Conservation (phyloP, 2,113 vertebrate species). For the Anarrhichthys ocellatus region DNA sequence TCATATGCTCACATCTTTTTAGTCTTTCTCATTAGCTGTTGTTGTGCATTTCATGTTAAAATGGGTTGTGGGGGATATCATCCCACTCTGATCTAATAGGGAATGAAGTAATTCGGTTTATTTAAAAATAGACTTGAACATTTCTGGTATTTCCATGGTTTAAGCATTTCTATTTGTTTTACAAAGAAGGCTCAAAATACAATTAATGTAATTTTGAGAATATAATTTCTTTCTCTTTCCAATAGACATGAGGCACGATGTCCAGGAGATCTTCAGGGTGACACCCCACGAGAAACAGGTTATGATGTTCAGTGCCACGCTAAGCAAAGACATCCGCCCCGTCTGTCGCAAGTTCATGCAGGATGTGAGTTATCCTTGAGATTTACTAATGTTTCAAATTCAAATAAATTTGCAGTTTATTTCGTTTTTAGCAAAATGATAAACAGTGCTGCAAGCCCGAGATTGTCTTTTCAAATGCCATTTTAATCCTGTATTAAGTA, state of each 20-base stretch:
- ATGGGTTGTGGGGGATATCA: neutral
- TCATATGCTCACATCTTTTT: neutral
- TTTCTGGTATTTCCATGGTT: neutral
- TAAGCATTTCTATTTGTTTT: neutral
- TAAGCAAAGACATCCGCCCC: conserved; percentile 91
- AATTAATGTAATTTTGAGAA: neutral
- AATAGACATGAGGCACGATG: conserved; percentile 90
- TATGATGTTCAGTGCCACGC: conserved; percentile 94
- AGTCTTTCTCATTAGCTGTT: neutral
- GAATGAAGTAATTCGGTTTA: neutral
- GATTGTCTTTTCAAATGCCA: too few species aligned
- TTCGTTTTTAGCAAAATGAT: too few species aligned
- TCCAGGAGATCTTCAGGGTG: conserved; percentile 91
- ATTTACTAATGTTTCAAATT: neutral
- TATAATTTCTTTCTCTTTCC: neutral
- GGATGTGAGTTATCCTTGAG: conserved; percentile 84
- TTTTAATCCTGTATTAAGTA: neutral
- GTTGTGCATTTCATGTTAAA: neutral
- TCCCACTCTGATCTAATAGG: neutral
- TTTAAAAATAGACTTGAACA: neutral
- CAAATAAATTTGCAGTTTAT: too few species aligned
- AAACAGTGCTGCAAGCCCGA: too few species aligned
- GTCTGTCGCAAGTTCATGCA: conserved; percentile 95
- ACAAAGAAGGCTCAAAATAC: neutral
- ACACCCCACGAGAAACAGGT: conserved; percentile 92